These are phyloP conservation scores for Scolanthus callimorphus DNA, from an alignment of 92 coral and sea anemone species.

Conservation along the genomic window DNA sequence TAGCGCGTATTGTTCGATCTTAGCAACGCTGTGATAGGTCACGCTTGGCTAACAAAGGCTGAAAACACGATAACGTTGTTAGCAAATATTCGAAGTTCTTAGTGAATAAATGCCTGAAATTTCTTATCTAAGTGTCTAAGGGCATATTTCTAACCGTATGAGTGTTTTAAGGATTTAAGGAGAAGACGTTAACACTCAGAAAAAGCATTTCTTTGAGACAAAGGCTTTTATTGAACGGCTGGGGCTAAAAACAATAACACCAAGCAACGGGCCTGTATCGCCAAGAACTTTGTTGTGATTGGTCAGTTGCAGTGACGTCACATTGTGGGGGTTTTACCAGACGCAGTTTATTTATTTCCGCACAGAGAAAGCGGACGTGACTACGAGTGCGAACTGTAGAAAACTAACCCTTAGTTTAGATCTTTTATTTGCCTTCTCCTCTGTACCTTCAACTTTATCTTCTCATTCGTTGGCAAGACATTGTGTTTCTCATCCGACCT, in stretches of 20 bases:
- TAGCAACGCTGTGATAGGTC: slow-evolving; percentile 1
- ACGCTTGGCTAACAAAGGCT: slow-evolving; percentile 9
- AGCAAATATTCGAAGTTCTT: slow-evolving; percentile 1
- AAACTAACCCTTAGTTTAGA: too few species aligned
- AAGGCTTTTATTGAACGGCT: too few species aligned
- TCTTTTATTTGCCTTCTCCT: not conserved
- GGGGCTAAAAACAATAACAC: too few species aligned
- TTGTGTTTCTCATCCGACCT: too few species aligned
- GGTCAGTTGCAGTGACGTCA: slow-evolving; percentile 63
- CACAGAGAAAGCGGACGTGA: slow-evolving; percentile 7
- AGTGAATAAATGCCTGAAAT: not conserved
- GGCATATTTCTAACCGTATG: too few species aligned
- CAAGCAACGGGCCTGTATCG: slow-evolving; percentile 25
- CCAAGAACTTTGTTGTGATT: slow-evolving; percentile 38
- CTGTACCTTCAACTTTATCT: not conserved
- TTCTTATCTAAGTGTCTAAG: too few species aligned
- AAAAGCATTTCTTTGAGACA: too few species aligned
- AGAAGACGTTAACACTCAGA: too few species aligned
- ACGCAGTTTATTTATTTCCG: slow-evolving; percentile 68
- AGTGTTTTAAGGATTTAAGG: too few species aligned
- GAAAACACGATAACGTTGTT: slow-evolving; percentile 1
- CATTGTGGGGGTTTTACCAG: slow-evolving; percentile 50
- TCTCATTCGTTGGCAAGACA: too few species aligned
- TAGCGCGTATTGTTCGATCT: too few species aligned
- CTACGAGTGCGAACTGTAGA: too few species aligned